These are phyloP conservation scores for Spicauda simplicius DNA, from an alignment of 2,888 invertebrate genomes.

Conservation along the genomic window DNA sequence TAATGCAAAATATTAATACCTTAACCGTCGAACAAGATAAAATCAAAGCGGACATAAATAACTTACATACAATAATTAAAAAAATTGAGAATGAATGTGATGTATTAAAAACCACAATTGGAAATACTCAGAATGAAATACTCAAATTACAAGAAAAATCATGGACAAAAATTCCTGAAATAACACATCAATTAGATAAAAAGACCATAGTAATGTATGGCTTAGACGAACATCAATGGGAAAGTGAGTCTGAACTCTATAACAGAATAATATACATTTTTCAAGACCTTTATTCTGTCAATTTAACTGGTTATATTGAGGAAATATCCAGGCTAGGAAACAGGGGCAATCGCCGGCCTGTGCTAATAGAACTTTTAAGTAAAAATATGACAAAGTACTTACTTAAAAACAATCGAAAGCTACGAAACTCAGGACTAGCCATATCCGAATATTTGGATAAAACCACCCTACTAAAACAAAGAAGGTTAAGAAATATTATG, in stretches of 20 bases:
- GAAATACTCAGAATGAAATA: neutral
- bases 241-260: neutral
- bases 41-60: neutral
- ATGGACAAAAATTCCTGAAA: neutral
- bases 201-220: neutral
- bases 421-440: too few relatives aligned
- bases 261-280: neutral
- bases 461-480: too few relatives aligned
- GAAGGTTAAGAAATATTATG: too few relatives aligned
- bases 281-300: neutral
- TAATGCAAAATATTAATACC: neutral
- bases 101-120: neutral
- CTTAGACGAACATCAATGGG: neutral
- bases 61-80: neutral
- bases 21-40: neutral
- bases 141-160: too few relatives aligned
- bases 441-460: too few relatives aligned
- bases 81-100: neutral
- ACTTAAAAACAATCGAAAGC: too few relatives aligned
- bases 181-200: neutral
- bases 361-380: too few relatives aligned
- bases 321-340: too few relatives aligned
- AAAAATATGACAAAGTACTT: too few relatives aligned
- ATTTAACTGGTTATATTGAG: constrained; percentile 1
- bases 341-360: too few relatives aligned